phyloP scores from a whole-genome alignment of 2,797 vertebrate genomes.

The Thaleichthys pacificus region DNA sequence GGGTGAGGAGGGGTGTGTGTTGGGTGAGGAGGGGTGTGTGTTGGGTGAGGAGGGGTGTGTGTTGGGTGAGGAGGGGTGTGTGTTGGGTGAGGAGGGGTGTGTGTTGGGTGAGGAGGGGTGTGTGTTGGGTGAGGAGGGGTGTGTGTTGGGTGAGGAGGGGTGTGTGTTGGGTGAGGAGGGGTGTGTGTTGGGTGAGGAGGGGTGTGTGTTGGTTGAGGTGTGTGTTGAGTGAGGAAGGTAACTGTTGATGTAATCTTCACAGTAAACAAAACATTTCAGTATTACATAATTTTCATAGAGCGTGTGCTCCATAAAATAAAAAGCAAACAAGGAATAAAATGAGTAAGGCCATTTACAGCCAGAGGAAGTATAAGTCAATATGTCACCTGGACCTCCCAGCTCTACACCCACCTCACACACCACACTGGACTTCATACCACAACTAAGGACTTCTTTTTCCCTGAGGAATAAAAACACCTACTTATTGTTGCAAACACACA shows the following conservation, averaged over 20 bases:
- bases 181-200: no score
- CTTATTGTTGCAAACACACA: slow-evolving; percentile 30
- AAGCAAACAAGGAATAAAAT: slow-evolving; percentile 30
- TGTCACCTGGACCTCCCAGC: background rate
- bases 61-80: no score
- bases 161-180: no score
- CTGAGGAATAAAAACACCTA: slow-evolving; percentile 74
- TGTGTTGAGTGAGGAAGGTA: background rate
- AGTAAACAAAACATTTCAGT: slow-evolving; percentile 29
- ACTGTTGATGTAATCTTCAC: slow-evolving; percentile 23
- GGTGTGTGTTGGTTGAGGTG: background rate
- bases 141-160: no score
- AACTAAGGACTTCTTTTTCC: slow-evolving; percentile 59
- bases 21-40: no score
- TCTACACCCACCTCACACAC: slow-evolving; percentile 37
- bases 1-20: no score
- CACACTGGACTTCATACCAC: slow-evolving; percentile 38
- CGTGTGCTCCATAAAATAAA: slow-evolving; percentile 29
- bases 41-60: no score
- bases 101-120: no score
- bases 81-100: no score
- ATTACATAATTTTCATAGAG: slow-evolving; percentile 43
- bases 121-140: no score
- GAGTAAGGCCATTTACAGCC: slow-evolving; percentile 59
- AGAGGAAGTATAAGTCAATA: slow-evolving; percentile 23